Conservation (phyloP, 2,888 invertebrate species). For the Euplagia quadripunctaria region DNA sequence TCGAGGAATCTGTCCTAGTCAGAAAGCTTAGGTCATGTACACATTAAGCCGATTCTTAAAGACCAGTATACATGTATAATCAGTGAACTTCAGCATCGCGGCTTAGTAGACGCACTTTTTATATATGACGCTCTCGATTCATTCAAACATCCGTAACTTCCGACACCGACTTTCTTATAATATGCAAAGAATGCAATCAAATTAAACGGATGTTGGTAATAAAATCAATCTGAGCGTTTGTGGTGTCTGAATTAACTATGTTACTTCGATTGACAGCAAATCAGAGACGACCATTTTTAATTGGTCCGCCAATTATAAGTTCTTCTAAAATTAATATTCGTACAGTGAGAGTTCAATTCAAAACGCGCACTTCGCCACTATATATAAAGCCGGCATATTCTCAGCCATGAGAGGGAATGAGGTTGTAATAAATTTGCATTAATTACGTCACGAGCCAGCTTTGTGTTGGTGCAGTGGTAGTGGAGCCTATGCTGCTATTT, state of each 20-base stretch:
- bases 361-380: not conserved
- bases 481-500: not conserved
- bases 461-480: slow-evolving; percentile 14
- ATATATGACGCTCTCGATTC: too few relatives aligned
- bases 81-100: not conserved
- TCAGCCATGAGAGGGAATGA: not conserved
- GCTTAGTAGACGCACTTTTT: too few relatives aligned
- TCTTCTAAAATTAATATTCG: not conserved
- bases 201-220: not conserved
- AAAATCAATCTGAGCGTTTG: not conserved
- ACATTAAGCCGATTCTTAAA: not conserved
- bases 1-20: slow-evolving; percentile 29
- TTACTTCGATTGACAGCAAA: not conserved
- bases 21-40: not conserved
- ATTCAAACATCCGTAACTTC: not conserved
- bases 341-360: not conserved
- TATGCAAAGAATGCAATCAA: not conserved
- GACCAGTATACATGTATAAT: not conserved
- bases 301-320: not conserved
- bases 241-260: too few relatives aligned
- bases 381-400: not conserved
- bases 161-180: not conserved
- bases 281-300: not conserved
- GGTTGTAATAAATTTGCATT: slow-evolving; percentile 33
- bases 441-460: slow-evolving; percentile 31